Base-by-base conservation (phyloP, 2,113 vertebrate genomes). In the Holacanthus passer region DNA sequence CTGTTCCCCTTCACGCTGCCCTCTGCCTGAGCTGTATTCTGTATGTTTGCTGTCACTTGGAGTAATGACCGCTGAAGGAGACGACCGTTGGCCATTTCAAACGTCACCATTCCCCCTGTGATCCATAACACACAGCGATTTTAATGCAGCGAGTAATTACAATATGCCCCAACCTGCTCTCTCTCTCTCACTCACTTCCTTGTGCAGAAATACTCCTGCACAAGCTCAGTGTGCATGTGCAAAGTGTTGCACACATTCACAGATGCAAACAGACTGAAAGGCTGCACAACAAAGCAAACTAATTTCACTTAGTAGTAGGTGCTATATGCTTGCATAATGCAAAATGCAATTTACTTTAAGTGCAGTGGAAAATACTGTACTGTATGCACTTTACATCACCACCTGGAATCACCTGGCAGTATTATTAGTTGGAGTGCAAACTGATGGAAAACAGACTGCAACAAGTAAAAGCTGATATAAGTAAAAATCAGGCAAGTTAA, bases 101-200 rank as follows among this genome's bases (percentile, higher is more conserved):
- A 87, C 78, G 48, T 73, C 82, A 68, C 64, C 80, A 71, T 86
- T 52, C 71, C 87, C 83, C 84, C 48, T 71, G 89, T 91, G 87
- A 88, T 88, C 86, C 82, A 84, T 91, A 91, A 92, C 84, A 80
- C 69, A 45, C 79, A 48, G 73, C 43, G 29, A 68, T 90, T 92
- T 92, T 93, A 92, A 92, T 94, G 91, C 88, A 87, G 86, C 81
- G 88, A 76, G 86, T 91, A 94, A 94, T 93, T 94, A 87, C 84
- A 91, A 88, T 92, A 93, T 92, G 88, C 70, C 73, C 60, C 81
- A 64, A 75, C 76, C 92, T 76, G 84, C 80, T 85, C 52, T 59
- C 47, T 53, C 63, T 48, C n/a, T 59, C 47, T 53, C 63, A 43
- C n/a, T 22, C 9, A 70, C 41, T 55, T 79, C n/a, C 60, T 41